Evolutionary conservation across 2,888 invertebrate species (phyloP).

Genomic region (Protophormia terraenovae): DNA sequence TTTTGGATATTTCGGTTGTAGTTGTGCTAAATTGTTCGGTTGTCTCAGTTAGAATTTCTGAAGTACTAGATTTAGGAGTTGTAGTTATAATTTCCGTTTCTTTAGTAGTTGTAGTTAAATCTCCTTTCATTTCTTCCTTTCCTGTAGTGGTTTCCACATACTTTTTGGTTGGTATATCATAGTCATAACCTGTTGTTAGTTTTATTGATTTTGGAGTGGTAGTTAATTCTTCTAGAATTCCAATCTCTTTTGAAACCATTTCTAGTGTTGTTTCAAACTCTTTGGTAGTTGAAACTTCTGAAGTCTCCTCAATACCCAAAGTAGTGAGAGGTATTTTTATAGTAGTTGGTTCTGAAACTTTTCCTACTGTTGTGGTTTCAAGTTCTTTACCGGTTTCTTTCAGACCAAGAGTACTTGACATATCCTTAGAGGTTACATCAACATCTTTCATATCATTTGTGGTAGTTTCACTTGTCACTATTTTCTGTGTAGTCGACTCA

Average conservation of each 20-base stretch:
- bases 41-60: not conserved
- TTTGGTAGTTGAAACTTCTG: not conserved
- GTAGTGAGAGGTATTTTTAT: not conserved
- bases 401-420: not conserved
- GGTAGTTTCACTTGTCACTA: too few relatives aligned
- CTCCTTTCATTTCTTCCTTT: too few relatives aligned
- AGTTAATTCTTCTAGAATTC: not conserved
- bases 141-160: too few relatives aligned
- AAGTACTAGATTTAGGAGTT: not conserved
- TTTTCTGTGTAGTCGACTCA: too few relatives aligned
- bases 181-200: not conserved
- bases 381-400: not conserved
- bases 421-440: too few relatives aligned
- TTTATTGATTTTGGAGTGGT: conserved; percentile 21
- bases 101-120: not conserved
- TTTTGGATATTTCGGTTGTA: not conserved
- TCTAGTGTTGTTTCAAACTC: not conserved
- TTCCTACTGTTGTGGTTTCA: not conserved
- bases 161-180: not conserved
- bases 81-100: not conserved
- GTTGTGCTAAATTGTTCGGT: not conserved
- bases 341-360: not conserved
- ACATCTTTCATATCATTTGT: too few relatives aligned
- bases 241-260: not conserved
- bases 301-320: not conserved